Conservation (phyloP, 2,797 vertebrate species). For the Labroides dimidiatus region DNA sequence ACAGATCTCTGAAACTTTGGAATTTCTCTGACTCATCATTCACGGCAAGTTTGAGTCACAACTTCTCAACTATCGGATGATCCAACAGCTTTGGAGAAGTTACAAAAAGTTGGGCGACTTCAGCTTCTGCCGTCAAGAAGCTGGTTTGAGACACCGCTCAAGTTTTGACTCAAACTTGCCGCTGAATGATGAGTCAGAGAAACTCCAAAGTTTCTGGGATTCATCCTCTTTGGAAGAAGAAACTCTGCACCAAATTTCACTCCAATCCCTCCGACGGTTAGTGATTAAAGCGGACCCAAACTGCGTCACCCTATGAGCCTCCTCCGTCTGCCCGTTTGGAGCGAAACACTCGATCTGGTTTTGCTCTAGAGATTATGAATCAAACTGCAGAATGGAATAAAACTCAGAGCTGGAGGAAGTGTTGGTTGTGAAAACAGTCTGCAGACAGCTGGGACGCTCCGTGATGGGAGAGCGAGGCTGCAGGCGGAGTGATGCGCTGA, state of each 20-base stretch:
- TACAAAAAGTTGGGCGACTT: too few relatives aligned
- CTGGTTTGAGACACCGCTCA: not conserved
- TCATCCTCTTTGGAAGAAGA: not conserved
- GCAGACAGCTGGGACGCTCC: conserved; percentile 20
- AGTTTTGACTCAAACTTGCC: not conserved
- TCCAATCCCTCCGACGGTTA: not conserved
- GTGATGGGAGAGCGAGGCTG: conserved; percentile 10
- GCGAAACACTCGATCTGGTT: not conserved
- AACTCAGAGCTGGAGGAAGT: conserved; percentile 21
- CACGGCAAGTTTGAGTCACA: too few relatives aligned
- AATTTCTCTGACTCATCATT: too few relatives aligned
- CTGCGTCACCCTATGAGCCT: not conserved
- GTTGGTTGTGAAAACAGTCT: conserved; percentile 12
- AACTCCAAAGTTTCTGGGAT: not conserved
- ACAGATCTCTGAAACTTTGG: too few relatives aligned
- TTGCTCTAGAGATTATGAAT: conserved; percentile 12
- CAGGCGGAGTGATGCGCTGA: not conserved
- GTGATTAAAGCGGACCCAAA: not conserved
- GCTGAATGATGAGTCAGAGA: not conserved
- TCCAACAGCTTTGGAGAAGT: too few relatives aligned
- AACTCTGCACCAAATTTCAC: not conserved
- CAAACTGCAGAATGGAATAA: conserved; percentile 18
- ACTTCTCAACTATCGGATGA: too few relatives aligned
- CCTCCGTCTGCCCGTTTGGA: not conserved
- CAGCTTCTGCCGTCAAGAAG: not conserved